Conservation (phyloP, 2,113 vertebrate species). For the Piaya cayana region DNA sequence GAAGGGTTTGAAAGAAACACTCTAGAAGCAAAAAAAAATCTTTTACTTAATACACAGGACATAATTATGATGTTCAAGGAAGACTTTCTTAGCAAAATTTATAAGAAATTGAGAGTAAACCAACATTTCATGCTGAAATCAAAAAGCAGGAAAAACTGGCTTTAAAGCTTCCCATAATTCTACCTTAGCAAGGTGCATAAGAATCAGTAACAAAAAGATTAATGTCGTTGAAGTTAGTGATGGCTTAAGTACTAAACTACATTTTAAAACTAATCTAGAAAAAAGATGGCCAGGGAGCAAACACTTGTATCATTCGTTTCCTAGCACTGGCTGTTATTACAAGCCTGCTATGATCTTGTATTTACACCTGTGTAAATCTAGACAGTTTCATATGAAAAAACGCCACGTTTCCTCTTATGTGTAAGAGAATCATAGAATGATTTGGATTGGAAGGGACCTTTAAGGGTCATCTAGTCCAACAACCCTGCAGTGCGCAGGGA, state of each 20-base stretch:
- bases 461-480: too few relatives aligned
- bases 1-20: conserved; percentile 1
- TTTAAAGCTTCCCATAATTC: not conserved
- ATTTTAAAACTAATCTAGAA: not conserved
- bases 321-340: not conserved
- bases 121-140: not conserved
- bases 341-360: not conserved
- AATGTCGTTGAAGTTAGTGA: not conserved
- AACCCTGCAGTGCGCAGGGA: too few relatives aligned
- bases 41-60: not conserved
- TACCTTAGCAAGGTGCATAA: not conserved
- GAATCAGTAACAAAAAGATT: not conserved
- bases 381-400: not conserved
- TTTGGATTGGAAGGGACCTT: too few relatives aligned
- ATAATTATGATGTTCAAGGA: not conserved
- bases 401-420: not conserved
- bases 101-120: not conserved
- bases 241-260: not conserved
- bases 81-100: not conserved
- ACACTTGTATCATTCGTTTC: not conserved
- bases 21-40: not conserved
- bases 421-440: not conserved
- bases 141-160: not conserved
- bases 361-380: not conserved
- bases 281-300: not conserved